Evolutionary conservation across 2,113 vertebrate species (phyloP).

Genomic region (Octodon degus): DNA sequence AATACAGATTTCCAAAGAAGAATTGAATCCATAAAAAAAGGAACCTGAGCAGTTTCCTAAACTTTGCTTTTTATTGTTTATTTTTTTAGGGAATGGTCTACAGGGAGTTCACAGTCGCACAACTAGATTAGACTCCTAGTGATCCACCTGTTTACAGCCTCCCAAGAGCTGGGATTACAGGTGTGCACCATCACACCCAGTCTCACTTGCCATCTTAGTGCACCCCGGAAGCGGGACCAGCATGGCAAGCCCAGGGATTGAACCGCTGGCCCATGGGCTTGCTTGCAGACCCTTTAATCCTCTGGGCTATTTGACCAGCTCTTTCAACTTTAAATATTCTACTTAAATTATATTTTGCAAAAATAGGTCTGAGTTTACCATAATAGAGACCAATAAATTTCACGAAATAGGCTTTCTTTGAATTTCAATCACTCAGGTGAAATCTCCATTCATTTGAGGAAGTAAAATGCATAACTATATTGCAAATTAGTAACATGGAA

Average conservation of each 20-base stretch:
- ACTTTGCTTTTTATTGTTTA: not conserved
- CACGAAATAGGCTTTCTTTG: not conserved
- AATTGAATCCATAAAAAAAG: slow-evolving; percentile 8
- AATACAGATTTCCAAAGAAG: not conserved
- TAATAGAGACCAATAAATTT: not conserved
- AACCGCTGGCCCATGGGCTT: too few relatives aligned
- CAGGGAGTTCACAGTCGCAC: too few relatives aligned
- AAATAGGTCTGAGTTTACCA: not conserved
- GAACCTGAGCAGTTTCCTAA: not conserved
- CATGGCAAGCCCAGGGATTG: too few relatives aligned
- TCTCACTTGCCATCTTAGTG: too few relatives aligned
- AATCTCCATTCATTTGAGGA: slow-evolving; percentile 49
- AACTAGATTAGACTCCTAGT: too few relatives aligned
- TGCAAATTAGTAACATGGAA: slow-evolving; percentile 18
- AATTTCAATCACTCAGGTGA: not conserved
- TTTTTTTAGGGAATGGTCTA: not conserved
- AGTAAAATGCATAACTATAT: slow-evolving; percentile 55
- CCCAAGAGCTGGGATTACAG: too few relatives aligned
- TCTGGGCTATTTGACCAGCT: too few relatives aligned
- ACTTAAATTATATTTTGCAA: slow-evolving; percentile 9
- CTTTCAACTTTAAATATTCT: not conserved
- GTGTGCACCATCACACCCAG: too few relatives aligned
- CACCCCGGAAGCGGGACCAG: too few relatives aligned
- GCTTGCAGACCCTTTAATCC: too few relatives aligned
- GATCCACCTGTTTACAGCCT: too few relatives aligned